Conservation (phyloP, 2,888 invertebrate genomes). For the Drosophila kanekoi region DNA sequence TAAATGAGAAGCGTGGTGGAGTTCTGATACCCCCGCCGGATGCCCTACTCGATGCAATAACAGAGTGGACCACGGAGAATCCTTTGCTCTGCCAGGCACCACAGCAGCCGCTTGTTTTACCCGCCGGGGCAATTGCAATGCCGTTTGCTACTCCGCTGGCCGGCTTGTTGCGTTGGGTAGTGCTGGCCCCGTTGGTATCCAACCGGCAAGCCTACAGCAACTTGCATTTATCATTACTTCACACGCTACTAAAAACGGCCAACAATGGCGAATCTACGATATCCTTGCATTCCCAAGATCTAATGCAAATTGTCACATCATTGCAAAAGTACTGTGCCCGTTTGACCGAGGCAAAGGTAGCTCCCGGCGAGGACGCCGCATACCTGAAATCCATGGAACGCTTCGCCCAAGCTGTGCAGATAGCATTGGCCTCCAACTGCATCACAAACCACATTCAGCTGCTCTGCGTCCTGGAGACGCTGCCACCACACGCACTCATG, state of each 20-base stretch:
- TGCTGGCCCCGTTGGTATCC: slow-evolving; percentile 88
- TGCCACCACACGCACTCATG: slow-evolving; percentile 89
- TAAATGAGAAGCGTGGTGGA: slow-evolving; percentile 84
- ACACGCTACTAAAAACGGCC: slow-evolving; percentile 87
- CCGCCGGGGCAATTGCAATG: slow-evolving; percentile 93
- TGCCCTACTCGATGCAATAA: slow-evolving; percentile 89
- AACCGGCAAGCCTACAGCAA: slow-evolving; percentile 86
- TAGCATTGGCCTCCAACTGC: slow-evolving; percentile 91
- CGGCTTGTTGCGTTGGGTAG: slow-evolving; percentile 92
- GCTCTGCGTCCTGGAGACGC: slow-evolving; percentile 87
- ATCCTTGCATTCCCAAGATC: slow-evolving; percentile 88
- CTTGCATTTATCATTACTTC: slow-evolving; percentile 89
- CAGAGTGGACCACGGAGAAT: slow-evolving; percentile 90
- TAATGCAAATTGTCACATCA: slow-evolving; percentile 86
- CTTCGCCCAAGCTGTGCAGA: slow-evolving; percentile 93
- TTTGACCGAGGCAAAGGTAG: slow-evolving; percentile 84
- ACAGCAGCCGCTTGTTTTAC: slow-evolving; percentile 88
- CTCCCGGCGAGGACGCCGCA: slow-evolving; percentile 84
- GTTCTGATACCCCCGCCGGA: slow-evolving; percentile 88
- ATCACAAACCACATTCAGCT: slow-evolving; percentile 92
- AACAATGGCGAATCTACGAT: slow-evolving; percentile 85
- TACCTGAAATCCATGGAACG: slow-evolving; percentile 89
- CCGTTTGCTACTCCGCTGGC: slow-evolving; percentile 92
- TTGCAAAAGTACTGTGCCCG: slow-evolving; percentile 85
- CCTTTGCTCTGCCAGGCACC: slow-evolving; percentile 89